Evolutionary conservation across 2,888 invertebrate species (phyloP), one percentile per base, ranked within the genome.

Genomic region (Cryptocephalus moraei): DNA sequence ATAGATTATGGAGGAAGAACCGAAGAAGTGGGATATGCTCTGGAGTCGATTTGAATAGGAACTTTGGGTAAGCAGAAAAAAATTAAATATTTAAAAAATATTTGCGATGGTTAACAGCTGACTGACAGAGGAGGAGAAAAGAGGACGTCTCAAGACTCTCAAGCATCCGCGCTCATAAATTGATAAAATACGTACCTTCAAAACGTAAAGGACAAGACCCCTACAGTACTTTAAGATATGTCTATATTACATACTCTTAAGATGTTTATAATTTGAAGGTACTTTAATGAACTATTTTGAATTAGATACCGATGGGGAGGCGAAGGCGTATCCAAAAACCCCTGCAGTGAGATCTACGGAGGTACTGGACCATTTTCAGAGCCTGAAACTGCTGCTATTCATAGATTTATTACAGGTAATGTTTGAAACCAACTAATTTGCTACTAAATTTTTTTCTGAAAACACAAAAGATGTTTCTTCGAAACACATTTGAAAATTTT

Each of bases 1-100:
- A 91, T 65, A 76, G 92, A 42, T 73, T 91, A 65, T 93, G 92
- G 92, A 75, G 88, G 44, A 88, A 89, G 62, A 88, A 87, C 61
- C 74, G 87, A 43, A 73, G 67, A 63, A 74, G 34, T 11, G 81
- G 80, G 11, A 69, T 71, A 38, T 89, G 90, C 59, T 71, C 79
- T 0, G 91, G 91, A 1, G 82, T 84, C 0, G 91, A 91, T 68
- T 77, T 91, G 1, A 91, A 91, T 64, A 79, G 93, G 51, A 93
- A 93, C 69, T 93, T 88, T 64, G 88, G 88, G 73, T 68, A 56
- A 55, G 56, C 45, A 32, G 3, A 22, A 22, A 22, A 6, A 22
- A 22, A 22, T 22, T 22, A 2, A 22, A 4, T 22, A 22, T 22
- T 22, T 22, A 4, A 22, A 22, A 22, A 22, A 22, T 22, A 22